phyloP scores from a whole-genome alignment of 1,140 invertebrate genomes.

The Hyles euphorbiae region DNA sequence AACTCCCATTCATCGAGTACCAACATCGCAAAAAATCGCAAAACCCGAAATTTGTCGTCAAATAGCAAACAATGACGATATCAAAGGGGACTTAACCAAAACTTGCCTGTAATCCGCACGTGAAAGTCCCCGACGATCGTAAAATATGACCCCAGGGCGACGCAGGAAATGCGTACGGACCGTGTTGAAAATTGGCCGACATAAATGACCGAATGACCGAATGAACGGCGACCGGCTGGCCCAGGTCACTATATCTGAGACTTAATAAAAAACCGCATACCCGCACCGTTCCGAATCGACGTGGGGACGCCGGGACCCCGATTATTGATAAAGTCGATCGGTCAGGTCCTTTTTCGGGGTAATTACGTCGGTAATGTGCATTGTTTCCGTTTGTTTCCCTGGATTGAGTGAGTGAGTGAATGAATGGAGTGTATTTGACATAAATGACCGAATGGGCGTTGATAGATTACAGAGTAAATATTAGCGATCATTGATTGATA shows the following conservation, averaged over 20 bases:
- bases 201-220: slow-evolving; percentile 18
- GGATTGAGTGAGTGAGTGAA: neutral
- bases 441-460: neutral
- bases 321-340: too few relatives aligned
- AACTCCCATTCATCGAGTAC: too few relatives aligned
- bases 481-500: too few relatives aligned
- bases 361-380: too few relatives aligned
- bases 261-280: slow-evolving; percentile 26
- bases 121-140: slow-evolving; percentile 4
- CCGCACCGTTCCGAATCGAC: too few relatives aligned
- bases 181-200: slow-evolving; percentile 27
- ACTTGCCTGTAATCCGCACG: slow-evolving; percentile 5
- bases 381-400: too few relatives aligned
- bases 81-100: slow-evolving; percentile 12
- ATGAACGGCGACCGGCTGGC: slow-evolving; percentile 18
- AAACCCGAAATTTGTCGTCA: slow-evolving; percentile 4
- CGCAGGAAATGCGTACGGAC: slow-evolving; percentile 10
- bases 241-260: slow-evolving; percentile 28
- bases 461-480: too few relatives aligned
- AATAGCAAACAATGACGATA: slow-evolving; percentile 9
- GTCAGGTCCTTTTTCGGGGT: too few relatives aligned
- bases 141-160: slow-evolving; percentile 4
- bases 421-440: neutral
- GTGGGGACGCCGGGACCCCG: too few relatives aligned
- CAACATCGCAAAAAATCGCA: neutral